Base-by-base conservation (phyloP, 2,797 vertebrate genomes). In the Anniella stebbinsi region DNA sequence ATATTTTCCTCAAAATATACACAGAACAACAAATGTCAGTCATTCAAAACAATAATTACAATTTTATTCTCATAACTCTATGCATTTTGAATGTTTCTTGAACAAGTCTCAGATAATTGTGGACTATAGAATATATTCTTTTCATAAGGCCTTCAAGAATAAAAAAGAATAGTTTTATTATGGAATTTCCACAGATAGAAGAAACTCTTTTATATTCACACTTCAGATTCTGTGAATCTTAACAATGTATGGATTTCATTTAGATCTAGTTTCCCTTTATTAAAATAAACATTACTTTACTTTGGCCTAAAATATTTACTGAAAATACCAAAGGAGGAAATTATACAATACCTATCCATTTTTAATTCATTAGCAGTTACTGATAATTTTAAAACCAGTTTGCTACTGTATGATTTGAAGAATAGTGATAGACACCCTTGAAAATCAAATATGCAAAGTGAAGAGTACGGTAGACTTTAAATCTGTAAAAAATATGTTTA, bases 31-130 rank as follows among this genome's bases (percentile, higher is more conserved):
- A 70, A 84, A 4, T 73, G 3, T 21, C 90, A 90, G 17, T 0
- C 23, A 91, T 73, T 88, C 70, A 87, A 88, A 91, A 36, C 15
- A 80, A 83, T 4, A 6, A 86, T 73, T 85, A 7, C 0, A 63
- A 54, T 66, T 94, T 38, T 85, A 66, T 90, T 78, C 67, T 7
- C 76, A 41, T 41, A 87, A 81, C 6, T n/a, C 17, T 33, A 38
- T 6, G 84, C 0, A 77, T 88, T 89, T 91, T 77, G 84, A 90
- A 88, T 18, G 1, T 48, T 66, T 66, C 69, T 0, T 15, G 7
- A 92, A 90, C 77, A 89, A 38, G 82, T 87, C 36, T 69, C 30
- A 93, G 88, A 82, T 90, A 67, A 38, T 18, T 86, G 17, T 87
- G 4, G 3, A 41, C 2, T 3, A 1, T 21, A 21, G 23, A 87